Conservation (phyloP, 2,888 invertebrate genomes). For the Orchestes rusci region DNA sequence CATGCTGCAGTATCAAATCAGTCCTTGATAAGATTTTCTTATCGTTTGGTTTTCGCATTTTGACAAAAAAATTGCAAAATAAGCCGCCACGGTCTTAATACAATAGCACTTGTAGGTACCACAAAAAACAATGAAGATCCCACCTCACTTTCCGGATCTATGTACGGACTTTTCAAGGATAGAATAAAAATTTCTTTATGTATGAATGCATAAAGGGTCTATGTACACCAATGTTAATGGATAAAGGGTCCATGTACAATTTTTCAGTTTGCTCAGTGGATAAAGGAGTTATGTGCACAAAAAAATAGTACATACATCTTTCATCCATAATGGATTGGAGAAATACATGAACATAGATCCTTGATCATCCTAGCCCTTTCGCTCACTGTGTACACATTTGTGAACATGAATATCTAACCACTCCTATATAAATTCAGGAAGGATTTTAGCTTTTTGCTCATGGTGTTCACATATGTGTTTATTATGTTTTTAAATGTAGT, state of each 20-base stretch:
- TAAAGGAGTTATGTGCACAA: no score
- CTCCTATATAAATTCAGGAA: no score
- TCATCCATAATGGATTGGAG: not conserved
- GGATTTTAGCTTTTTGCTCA: no score
- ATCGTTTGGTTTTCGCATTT: not conserved
- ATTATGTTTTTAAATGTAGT: no score
- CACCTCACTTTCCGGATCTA: conserved; percentile 1
- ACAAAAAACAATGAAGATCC: conserved; percentile 1
- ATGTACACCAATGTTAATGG: not conserved
- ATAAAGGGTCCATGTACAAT: not conserved
- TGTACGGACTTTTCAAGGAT: not conserved
- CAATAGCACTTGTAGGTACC: not conserved
- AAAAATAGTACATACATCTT: no score
- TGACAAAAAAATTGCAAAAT: not conserved
- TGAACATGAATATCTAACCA: no score
- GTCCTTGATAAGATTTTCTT: not conserved
- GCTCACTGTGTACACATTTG: no score
- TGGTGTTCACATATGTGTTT: no score
- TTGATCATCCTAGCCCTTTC: no score
- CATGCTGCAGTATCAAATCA: not conserved
- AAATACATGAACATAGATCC: not conserved
- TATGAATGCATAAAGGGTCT: not conserved
- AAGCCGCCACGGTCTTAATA: not conserved
- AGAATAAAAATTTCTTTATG: not conserved
- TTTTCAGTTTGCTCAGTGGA: no score